Conservation (phyloP, 2,888 invertebrate species). For the Orthosia gracilis region DNA sequence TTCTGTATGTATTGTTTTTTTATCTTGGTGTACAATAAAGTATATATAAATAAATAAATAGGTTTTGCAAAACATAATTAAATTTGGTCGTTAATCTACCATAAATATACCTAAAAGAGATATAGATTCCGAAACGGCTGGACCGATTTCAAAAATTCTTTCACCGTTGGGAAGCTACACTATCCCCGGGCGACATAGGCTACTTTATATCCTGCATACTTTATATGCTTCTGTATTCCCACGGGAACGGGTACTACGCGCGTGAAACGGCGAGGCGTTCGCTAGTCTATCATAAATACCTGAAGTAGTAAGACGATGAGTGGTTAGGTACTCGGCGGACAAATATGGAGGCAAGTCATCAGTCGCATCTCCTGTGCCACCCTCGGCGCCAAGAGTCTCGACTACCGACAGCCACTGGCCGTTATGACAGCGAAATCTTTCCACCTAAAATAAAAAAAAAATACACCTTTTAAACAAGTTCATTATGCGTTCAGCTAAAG, state of each 20-base stretch:
- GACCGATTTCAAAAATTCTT: no score
- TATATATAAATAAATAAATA: no score
- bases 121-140: no score
- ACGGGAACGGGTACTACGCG: no score
- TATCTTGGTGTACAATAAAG: no score
- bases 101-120: no score
- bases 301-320: slow-evolving; percentile 86
- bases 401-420: slow-evolving; percentile 99
- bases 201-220: no score
- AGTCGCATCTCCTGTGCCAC: slow-evolving; percentile 90
- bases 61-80: neutral
- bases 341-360: slow-evolving; percentile 94
- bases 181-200: no score
- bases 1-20: no score
- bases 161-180: no score
- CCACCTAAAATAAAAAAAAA: slow-evolving; percentile 87
- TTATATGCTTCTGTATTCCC: no score
- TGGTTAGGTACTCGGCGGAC: slow-evolving; percentile 93
- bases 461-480: neutral
- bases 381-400: slow-evolving; percentile 92
- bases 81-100: neutral
- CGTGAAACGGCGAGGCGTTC: no score
- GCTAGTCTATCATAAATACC: slow-evolving; percentile 74
- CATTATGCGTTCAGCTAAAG: neutral
- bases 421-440: slow-evolving; percentile 99